phyloP scores from a whole-genome alignment of 2,888 invertebrate genomes.

The Campoplex nolae region DNA sequence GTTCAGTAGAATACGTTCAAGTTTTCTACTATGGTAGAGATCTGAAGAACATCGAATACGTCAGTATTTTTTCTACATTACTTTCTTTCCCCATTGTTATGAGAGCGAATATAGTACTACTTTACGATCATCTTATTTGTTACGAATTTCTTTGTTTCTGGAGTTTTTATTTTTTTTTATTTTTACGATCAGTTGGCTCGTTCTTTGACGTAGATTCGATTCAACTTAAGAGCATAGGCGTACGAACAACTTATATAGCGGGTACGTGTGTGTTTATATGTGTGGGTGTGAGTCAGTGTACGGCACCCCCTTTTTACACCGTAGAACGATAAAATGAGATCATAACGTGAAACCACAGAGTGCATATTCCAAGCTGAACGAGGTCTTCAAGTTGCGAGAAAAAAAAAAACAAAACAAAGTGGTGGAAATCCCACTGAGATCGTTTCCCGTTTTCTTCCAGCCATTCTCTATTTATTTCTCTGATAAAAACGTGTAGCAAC shows the following conservation, averaged over 20 bases:
- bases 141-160: conserved; percentile 36
- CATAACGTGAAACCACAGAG: conserved; percentile 44
- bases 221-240: conserved; percentile 72
- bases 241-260: conserved; percentile 16
- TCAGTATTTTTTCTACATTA: conserved; percentile 1
- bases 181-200: conserved; percentile 58
- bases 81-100: conserved; percentile 18
- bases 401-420: not conserved
- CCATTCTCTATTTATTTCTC: conserved; percentile 7
- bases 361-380: conserved; percentile 1
- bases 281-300: not conserved
- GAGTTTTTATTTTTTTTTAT: conserved; percentile 56
- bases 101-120: conserved; percentile 23
- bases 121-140: conserved; percentile 65
- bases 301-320: conserved; percentile 44
- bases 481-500: conserved; percentile 30
- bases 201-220: conserved; percentile 73
- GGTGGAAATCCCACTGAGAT: conserved; percentile 17
- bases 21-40: too few relatives aligned
- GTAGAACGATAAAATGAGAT: conserved; percentile 48
- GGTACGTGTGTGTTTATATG: not conserved
- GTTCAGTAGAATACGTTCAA: too few relatives aligned
- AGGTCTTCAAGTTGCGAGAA: not conserved
- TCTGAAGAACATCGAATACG: not conserved
- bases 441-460: conserved; percentile 29